phyloP scores from a whole-genome alignment of 2,888 invertebrate genomes.

The Rhyacophila evoluta region DNA sequence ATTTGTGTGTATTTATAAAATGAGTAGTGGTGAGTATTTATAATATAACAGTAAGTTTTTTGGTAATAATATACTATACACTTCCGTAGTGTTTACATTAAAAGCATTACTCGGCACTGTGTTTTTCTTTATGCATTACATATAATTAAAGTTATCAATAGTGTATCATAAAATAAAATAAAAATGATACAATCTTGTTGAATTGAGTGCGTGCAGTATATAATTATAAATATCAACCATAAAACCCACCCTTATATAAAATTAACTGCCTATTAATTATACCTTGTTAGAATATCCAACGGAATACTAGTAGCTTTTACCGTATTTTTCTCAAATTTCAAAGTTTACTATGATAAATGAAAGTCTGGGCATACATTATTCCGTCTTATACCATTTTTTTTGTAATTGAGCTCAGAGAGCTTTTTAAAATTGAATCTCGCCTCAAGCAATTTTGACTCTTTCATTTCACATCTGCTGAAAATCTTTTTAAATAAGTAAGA shows the following conservation, averaged over 20 bases:
- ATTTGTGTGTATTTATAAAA: too few relatives aligned
- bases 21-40: too few relatives aligned
- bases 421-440: background rate
- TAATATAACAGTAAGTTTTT: too few relatives aligned
- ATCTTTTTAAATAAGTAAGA: background rate
- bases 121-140: too few relatives aligned
- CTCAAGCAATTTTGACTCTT: background rate
- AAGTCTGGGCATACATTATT: background rate
- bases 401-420: background rate
- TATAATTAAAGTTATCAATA: too few relatives aligned
- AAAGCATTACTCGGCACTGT: too few relatives aligned
- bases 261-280: slow-evolving; percentile 1
- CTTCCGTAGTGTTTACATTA: too few relatives aligned
- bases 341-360: background rate
- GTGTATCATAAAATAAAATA: too few relatives aligned
- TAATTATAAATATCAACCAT: background rate
- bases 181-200: too few relatives aligned
- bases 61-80: too few relatives aligned
- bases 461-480: background rate
- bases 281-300: background rate
- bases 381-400: background rate
- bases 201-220: too few relatives aligned
- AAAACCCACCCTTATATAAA: background rate
- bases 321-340: background rate
- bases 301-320: background rate